Evolutionary conservation across 2,113 vertebrate genomes (phyloP).

Genomic region (Microcebus ravelobensis): DNA sequence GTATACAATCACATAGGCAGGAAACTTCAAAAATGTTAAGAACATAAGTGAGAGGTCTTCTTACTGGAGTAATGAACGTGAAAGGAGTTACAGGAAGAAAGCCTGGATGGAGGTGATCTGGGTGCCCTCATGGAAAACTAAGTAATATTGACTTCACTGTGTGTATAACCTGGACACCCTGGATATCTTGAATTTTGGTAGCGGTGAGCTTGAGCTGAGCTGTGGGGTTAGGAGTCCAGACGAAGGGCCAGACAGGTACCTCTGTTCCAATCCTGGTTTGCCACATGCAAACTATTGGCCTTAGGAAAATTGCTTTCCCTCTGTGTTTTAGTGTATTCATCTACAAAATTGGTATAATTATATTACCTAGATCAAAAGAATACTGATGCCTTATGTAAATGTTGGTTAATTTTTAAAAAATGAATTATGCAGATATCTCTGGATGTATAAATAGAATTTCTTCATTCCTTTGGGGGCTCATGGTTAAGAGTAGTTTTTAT

Average conservation of each 20-base stretch:
- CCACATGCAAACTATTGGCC: background rate
- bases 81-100: background rate
- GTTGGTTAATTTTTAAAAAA: background rate
- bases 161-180: rapidly evolving
- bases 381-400: background rate
- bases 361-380: background rate
- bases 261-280: background rate
- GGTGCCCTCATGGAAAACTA: background rate
- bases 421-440: background rate
- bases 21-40: background rate
- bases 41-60: background rate
- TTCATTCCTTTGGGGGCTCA: background rate
- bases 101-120: background rate
- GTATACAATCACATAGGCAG: background rate
- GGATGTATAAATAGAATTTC: background rate
- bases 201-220: background rate
- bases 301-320: background rate
- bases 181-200: too few relatives aligned
- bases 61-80: background rate
- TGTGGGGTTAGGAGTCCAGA: background rate
- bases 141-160: background rate
- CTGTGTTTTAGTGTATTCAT: background rate
- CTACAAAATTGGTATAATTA: background rate
- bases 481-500: background rate
- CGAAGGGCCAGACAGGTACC: too few relatives aligned